A percentile compares a stretch with the other conserved stretches of the same genome.
Conservation (phyloP, 2,797 vertebrate species). For the Mycteria americana region DNA sequence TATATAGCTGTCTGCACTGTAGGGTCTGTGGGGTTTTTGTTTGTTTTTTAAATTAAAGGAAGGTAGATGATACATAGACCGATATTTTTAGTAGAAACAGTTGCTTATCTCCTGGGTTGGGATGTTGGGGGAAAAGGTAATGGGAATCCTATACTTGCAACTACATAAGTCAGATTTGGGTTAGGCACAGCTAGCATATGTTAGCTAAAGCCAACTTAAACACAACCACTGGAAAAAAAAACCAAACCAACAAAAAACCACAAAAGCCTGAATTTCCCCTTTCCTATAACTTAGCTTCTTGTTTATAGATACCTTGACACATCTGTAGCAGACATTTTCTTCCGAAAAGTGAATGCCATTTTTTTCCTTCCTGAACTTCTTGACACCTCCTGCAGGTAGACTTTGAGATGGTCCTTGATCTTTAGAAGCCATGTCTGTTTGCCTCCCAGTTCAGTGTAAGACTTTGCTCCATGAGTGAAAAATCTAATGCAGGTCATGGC, state of each 20-base stretch:
- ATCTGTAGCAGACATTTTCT: constrained; percentile 91
- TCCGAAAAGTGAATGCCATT: constrained; percentile 83
- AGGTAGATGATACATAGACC: not conserved
- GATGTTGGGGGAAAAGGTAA: not conserved
- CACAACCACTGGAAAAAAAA: not conserved
- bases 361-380: constrained; percentile 80
- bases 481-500: constrained; percentile 98
- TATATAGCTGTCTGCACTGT: not conserved
- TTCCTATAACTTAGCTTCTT: not conserved
- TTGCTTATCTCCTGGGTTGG: not conserved
- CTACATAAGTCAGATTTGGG: not conserved
- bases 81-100: not conserved
- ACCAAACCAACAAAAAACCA: no score
- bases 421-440: constrained; percentile 90
- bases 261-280: not conserved
- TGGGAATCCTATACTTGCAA: not conserved
- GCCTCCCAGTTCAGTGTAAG: constrained; percentile 89
- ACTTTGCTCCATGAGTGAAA: constrained; percentile 88
- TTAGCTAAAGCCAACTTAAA: not conserved
- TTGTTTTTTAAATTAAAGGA: not conserved
- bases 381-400: constrained; percentile 93
- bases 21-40: not conserved
- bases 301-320: constrained; percentile 85
- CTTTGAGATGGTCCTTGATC: constrained; percentile 94
- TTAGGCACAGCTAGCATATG: not conserved